phyloP scores from a whole-genome alignment of 2,113 vertebrate genomes.

The Phasianus colchicus region DNA sequence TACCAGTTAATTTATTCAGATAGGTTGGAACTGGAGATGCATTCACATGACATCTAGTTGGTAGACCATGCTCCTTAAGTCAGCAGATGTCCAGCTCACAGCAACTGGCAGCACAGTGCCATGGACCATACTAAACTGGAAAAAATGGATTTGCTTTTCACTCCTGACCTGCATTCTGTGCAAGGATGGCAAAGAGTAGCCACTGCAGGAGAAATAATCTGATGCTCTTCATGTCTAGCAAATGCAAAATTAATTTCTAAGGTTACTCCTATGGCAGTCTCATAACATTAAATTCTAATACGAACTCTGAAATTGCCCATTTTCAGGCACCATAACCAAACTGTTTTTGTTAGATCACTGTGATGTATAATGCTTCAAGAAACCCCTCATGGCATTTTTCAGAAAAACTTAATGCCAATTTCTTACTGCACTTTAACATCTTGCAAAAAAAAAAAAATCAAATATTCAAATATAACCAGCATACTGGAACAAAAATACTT shows the following conservation, averaged over 20 bases:
- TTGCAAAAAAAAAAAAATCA: neutral
- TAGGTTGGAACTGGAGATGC: neutral
- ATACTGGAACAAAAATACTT: neutral
- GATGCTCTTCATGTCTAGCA: neutral
- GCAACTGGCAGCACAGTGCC: neutral
- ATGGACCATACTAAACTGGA: neutral
- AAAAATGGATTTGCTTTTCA: neutral
- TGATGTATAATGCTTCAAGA: neutral
- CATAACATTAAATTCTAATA: neutral
- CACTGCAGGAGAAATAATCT: neutral
- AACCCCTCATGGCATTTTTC: neutral
- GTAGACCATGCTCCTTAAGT: neutral
- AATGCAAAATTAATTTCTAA: neutral
- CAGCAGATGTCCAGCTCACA: neutral
- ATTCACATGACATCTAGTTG: neutral
- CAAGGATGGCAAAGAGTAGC: neutral
- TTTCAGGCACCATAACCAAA: neutral
- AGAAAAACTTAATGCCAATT: neutral
- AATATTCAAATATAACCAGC: neutral
- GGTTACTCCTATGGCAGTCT: neutral
- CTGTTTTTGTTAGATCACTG: neutral
- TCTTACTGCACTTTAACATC: neutral
- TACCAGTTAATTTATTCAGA: neutral
- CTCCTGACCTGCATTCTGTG: neutral
- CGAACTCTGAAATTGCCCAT: neutral